Evolutionary conservation across 1,140 invertebrate genomes (phyloP).

Genomic region (Potamilus streckersoni): DNA sequence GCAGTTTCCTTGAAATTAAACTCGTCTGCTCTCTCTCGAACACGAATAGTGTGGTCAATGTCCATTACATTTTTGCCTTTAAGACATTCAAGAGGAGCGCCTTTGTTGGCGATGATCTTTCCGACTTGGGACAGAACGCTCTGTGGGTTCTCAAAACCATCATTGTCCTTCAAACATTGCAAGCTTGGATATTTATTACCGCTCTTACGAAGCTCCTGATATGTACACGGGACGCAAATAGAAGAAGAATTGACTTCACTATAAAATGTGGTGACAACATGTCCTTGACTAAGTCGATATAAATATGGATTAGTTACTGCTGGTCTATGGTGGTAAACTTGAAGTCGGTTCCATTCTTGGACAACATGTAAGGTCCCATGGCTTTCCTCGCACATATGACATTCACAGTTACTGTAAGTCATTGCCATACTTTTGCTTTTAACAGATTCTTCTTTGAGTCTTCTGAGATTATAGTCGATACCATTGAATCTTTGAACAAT

Average conservation of each 20-base stretch:
- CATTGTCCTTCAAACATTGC: background rate
- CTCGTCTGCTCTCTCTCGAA: slow-evolving; percentile 50
- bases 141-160: slow-evolving; percentile 32
- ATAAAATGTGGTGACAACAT: slow-evolving; percentile 59
- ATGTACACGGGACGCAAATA: slow-evolving; percentile 61
- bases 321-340: slow-evolving; percentile 52
- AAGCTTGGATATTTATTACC: slow-evolving; percentile 23
- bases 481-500: slow-evolving; percentile 56
- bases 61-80: slow-evolving; percentile 63
- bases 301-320: slow-evolving; percentile 39
- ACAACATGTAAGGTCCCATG: slow-evolving; percentile 59
- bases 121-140: slow-evolving; percentile 49
- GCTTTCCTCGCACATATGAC: slow-evolving; percentile 56
- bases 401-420: slow-evolving; percentile 57
- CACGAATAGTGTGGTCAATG: slow-evolving; percentile 56
- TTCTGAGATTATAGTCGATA: slow-evolving; percentile 44
- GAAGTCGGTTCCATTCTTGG: slow-evolving; percentile 55
- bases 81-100: slow-evolving; percentile 50
- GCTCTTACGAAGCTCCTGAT: slow-evolving; percentile 48
- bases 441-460: slow-evolving; percentile 54
- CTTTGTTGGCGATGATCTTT: slow-evolving; percentile 56
- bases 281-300: slow-evolving; percentile 50
- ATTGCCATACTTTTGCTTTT: slow-evolving; percentile 52
- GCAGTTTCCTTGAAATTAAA: slow-evolving; percentile 53
- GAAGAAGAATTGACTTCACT: slow-evolving; percentile 57